Conservation (phyloP, 2,888 invertebrate genomes). For the Heliconius sara region DNA sequence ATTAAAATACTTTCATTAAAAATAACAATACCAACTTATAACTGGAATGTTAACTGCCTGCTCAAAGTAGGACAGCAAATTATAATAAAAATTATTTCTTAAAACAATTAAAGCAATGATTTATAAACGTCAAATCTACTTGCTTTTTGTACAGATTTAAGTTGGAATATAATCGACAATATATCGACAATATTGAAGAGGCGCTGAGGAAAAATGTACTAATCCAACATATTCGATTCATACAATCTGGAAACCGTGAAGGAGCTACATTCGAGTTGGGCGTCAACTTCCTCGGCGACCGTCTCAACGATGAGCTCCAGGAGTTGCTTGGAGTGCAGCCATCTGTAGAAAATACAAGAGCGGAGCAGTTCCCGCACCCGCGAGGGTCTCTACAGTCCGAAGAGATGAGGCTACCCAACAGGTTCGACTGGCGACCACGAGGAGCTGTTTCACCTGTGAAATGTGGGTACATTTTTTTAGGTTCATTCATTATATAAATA, state of each 20-base stretch:
- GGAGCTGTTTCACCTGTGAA: constrained; percentile 72
- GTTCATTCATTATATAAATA: too few species aligned
- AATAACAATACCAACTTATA: too few species aligned
- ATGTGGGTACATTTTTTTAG: constrained; percentile 57
- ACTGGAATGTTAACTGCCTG: too few species aligned
- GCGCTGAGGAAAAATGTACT: constrained; percentile 69
- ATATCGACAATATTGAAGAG: constrained; percentile 64
- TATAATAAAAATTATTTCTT: not conserved
- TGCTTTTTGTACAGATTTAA: constrained; percentile 56
- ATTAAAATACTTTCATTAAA: too few species aligned
- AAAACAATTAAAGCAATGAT: too few species aligned
- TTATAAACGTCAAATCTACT: not conserved
- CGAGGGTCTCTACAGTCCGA: constrained; percentile 53
- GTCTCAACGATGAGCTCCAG: constrained; percentile 62
- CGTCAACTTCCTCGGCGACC: constrained; percentile 65
- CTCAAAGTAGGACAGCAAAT: too few species aligned
- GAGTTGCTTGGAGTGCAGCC: constrained; percentile 57
- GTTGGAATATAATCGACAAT: constrained; percentile 57
- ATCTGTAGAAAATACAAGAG: constrained; percentile 45
- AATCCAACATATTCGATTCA: constrained; percentile 63
- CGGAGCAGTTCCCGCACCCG: constrained; percentile 62
- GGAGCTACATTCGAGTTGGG: constrained; percentile 63
- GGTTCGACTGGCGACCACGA: constrained; percentile 70
- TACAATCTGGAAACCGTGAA: constrained; percentile 67
- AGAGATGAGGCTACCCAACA: constrained; percentile 58